Percentiles rank a stretch among this genome's conserved stretches.
phyloP scores from a whole-genome alignment of 1,140 invertebrate species.

The Lepidotrigona ventralis region DNA sequence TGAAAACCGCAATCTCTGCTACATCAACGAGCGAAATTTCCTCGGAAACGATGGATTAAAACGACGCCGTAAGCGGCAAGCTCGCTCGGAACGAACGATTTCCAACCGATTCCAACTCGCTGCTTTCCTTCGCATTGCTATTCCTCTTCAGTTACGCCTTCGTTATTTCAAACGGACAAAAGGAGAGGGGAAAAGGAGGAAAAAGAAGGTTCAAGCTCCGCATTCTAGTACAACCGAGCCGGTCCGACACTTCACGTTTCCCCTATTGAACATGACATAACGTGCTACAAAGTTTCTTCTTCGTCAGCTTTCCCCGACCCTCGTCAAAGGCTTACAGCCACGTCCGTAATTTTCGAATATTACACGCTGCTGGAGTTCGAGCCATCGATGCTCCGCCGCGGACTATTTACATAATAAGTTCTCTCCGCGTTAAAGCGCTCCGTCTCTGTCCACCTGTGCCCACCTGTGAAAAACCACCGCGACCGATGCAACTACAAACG shows the following conservation, averaged over 20 bases:
- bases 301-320: constrained; percentile 44
- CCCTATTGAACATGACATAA: constrained; percentile 36
- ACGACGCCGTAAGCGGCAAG: not conserved
- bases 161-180: constrained; percentile 29
- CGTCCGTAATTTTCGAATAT: constrained; percentile 40
- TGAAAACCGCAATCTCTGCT: no score
- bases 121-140: constrained; percentile 25
- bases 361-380: not conserved
- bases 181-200: not conserved
- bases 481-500: no score
- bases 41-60: not conserved
- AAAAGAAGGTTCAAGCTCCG: not conserved
- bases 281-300: constrained; percentile 25
- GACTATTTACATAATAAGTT: constrained; percentile 34
- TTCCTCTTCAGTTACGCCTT: constrained; percentile 37
- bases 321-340: constrained; percentile 25
- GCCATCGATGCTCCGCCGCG: constrained; percentile 10
- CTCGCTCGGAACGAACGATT: not conserved
- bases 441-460: not conserved
- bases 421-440: not conserved
- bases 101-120: not conserved
- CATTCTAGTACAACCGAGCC: constrained; percentile 29
- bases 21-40: not conserved
- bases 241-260: constrained; percentile 13
- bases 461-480: no score